Evolutionary conservation across 2,113 vertebrate species (phyloP), one percentile per base, ranked within the genome.

Genomic region (Circaetus gallicus): DNA sequence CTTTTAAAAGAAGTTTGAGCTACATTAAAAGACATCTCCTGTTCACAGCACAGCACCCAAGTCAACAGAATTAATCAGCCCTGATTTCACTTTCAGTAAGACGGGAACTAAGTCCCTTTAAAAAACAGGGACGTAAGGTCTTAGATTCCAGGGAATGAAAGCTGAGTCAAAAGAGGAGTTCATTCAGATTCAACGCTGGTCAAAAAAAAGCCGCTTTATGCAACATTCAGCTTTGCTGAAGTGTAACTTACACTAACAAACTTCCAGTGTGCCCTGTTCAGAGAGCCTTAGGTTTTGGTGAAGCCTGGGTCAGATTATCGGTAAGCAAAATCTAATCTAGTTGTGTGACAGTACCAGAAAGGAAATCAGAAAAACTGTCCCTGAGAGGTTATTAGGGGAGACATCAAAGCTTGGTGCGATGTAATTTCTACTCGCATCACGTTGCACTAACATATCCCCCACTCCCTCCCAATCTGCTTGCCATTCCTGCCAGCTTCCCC

Each of bases 91-190:
- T 96, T 84, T 79, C 86, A 85, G 93, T 72, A 70, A 87, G 74
- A 91, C 0, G 16, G 53, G 89, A 94, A 85, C 69, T 50, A 89
- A 86, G 73, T 79, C 80, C 43, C 81, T 96, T 87, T 90, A 73
- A 91, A 93, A 95, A 90, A 2, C 21, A 78, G 47, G 36, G 82
- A 82, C 0, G 29, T 85, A 91, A 91, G 62, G 70, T 71, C 89
- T 94, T 93, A 67, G 84, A 94, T 91, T 93, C 79, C 78, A 91
- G 40, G 70, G 90, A 86, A 61, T 82, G 84, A 94, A 96, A 96
- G 84, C 92, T 72, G 87, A 95, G 82, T 95, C 84, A 90, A 96
- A 96, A 96, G 74, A 96, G 47, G 81, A 91, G 74, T 91, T 97
- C 96, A 97, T 97, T 97, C 94, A 93, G 73, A 94, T 95, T 89